Evolutionary conservation across 2,113 vertebrate species (phyloP), one percentile per base, ranked within the genome.

Genomic region (Nannobrachium achirus): DNA sequence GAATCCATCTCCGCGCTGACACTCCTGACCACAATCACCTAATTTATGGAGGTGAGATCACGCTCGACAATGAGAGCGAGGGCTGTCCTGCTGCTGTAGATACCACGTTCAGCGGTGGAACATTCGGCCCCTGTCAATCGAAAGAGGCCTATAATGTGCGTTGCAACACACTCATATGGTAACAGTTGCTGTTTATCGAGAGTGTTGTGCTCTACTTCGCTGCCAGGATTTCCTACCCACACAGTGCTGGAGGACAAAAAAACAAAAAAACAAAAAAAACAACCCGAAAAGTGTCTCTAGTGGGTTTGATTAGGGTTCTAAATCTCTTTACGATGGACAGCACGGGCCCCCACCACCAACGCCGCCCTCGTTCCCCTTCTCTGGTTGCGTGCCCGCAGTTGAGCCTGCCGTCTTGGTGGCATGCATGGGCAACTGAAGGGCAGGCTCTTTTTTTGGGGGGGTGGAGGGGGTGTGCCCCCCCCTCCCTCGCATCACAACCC

Each of bases 351-450:
- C 15, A 19, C 6, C 18, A 7, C 18, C 16, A 18, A n/a, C n/a
- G n/a, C 20, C 9, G 7, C 18, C 16, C 15, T 48, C 9, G n/a
- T 33, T 38, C 41, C 18, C 3, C 56, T 53, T 55, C 56, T 63
- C 41, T 79, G 70, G 61, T 73, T 16, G 33, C 61, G 75, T 81
- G 79, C 79, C 87, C 85, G 18, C 58, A 50, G 57, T 2, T 5
- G 41, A 63, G 60, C 18, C 58, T 78, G 80, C 72, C 66, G 76
- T 69, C 61, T 75, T 66, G 71, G 55, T 85, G 71, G 39, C 76
- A 73, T 82, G 52, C 61, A 69, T 87, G 82, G 70, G 51, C 66
- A 50, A 80, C 71, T 87, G 85, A 90, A 91, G 87, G 87, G 75
- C 85, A 80, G 83, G 73, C 88, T 66, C 58, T 7, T 48, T 64